Evolutionary conservation across 92 coral and sea anemone genomes (phyloP).

Genomic region (Scolanthus callimorphus): DNA sequence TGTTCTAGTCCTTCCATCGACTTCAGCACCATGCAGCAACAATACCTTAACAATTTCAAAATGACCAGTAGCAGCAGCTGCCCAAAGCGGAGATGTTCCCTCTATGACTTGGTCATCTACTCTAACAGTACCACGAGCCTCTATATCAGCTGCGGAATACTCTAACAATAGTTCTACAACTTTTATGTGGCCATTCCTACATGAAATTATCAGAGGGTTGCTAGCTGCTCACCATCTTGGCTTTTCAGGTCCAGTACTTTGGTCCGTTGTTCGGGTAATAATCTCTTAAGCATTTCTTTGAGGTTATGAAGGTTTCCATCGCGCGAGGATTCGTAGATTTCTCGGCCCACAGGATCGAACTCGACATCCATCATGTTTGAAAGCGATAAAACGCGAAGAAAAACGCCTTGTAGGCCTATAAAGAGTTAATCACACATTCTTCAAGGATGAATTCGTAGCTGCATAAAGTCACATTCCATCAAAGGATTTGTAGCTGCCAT

Average conservation of each 20-base stretch:
- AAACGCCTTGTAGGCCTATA: too few species aligned
- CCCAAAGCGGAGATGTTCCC: slow-evolving; percentile 78
- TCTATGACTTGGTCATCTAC: slow-evolving; percentile 87
- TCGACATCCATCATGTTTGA: neutral
- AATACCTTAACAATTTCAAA: slow-evolving; percentile 65
- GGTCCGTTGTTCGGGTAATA: slow-evolving; percentile 34
- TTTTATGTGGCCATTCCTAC: slow-evolving; percentile 75
- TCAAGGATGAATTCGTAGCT: too few species aligned
- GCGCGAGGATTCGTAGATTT: slow-evolving; percentile 54
- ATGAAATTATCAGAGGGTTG: slow-evolving; percentile 69
- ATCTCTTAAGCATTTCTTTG: slow-evolving; percentile 43
- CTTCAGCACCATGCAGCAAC: slow-evolving; percentile 61
- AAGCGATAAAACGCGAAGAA: too few species aligned
- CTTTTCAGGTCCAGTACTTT: slow-evolving; percentile 40
- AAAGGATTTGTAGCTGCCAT: too few species aligned
- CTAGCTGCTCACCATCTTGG: slow-evolving; percentile 58
- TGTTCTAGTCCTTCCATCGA: slow-evolving; percentile 72
- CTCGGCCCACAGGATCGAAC: neutral
- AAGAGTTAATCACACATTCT: too few species aligned
- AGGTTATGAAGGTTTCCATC: slow-evolving; percentile 47
- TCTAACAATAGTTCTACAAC: slow-evolving; percentile 64
- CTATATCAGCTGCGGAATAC: slow-evolving; percentile 68
- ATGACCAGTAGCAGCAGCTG: slow-evolving; percentile 80
- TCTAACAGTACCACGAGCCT: slow-evolving; percentile 74
- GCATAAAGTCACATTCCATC: too few species aligned